These are phyloP conservation scores for Regulus satrapa DNA, from an alignment of 2,113 vertebrate species.

Conservation along the genomic window DNA sequence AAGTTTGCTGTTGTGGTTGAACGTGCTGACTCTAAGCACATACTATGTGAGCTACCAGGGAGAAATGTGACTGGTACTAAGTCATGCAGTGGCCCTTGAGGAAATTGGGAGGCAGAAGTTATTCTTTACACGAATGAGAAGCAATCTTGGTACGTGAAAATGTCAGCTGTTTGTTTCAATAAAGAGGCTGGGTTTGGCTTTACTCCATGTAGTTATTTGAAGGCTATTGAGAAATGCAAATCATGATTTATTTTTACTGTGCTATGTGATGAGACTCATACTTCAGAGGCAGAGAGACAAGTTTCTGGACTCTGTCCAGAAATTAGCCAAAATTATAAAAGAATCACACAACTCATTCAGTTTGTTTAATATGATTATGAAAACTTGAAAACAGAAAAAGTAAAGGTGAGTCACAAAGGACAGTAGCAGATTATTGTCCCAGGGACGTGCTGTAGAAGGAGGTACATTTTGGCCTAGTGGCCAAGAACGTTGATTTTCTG, in stretches of 20 bases:
- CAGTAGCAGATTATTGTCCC: neutral
- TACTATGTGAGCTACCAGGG: slow-evolving; percentile 41
- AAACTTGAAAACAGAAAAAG: neutral
- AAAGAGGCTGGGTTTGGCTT: slow-evolving; percentile 33
- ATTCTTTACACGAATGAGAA: neutral
- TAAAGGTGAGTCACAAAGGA: neutral
- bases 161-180: neutral
- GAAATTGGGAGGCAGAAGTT: neutral
- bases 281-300: neutral
- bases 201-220: slow-evolving; percentile 33
- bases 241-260: slow-evolving; percentile 46
- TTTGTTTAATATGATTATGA: neutral
- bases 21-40: slow-evolving; percentile 57
- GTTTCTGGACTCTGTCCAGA: neutral
- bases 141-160: neutral
- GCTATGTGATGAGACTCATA: slow-evolving; percentile 6
- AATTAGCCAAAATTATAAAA: neutral
- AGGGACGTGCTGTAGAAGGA: neutral
- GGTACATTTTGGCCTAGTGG: neutral
- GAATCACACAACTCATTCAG: neutral
- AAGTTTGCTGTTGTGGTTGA: slow-evolving; percentile 2
- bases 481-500: neutral
- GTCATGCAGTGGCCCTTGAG: neutral
- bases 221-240: slow-evolving; percentile 55
- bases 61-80: neutral